These are phyloP conservation scores for Poeciliopsis prolifica DNA, from an alignment of 2,113 vertebrate species.

Conservation along the genomic window DNA sequence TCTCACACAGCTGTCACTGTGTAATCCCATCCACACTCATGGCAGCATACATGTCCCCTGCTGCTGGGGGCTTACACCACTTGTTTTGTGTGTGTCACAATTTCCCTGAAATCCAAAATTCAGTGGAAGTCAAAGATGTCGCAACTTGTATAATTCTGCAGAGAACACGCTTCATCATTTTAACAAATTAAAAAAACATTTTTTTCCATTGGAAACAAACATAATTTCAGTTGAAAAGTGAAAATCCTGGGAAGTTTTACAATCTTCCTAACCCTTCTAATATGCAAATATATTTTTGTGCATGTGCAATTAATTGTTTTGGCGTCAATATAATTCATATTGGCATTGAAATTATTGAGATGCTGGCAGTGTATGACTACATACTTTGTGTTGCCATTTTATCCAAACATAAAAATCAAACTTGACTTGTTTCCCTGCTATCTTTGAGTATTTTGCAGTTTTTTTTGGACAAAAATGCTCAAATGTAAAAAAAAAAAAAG, in stretches of 20 bases:
- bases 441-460: too few species aligned
- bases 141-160: not conserved
- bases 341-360: not conserved
- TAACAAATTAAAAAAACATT: too few species aligned
- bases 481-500: too few species aligned
- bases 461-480: too few species aligned
- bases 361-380: not conserved
- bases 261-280: not conserved
- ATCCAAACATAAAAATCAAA: too few species aligned
- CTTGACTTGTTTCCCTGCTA: too few species aligned
- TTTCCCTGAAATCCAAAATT: slow-evolving; percentile 53
- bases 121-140: slow-evolving; percentile 6
- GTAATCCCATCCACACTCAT: slow-evolving; percentile 64
- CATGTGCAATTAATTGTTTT: not conserved
- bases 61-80: slow-evolving; percentile 55
- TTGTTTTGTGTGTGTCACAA: slow-evolving; percentile 56
- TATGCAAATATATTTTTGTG: not conserved
- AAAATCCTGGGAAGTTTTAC: not conserved
- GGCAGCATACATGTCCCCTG: slow-evolving; percentile 19
- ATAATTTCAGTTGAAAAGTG: not conserved
- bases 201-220: not conserved
- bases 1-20: slow-evolving; percentile 73
- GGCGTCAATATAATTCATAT: not conserved
- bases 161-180: not conserved
- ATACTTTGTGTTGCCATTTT: too few species aligned